Conservation (phyloP, 2,797 vertebrate species). For the Chelmon rostratus region DNA sequence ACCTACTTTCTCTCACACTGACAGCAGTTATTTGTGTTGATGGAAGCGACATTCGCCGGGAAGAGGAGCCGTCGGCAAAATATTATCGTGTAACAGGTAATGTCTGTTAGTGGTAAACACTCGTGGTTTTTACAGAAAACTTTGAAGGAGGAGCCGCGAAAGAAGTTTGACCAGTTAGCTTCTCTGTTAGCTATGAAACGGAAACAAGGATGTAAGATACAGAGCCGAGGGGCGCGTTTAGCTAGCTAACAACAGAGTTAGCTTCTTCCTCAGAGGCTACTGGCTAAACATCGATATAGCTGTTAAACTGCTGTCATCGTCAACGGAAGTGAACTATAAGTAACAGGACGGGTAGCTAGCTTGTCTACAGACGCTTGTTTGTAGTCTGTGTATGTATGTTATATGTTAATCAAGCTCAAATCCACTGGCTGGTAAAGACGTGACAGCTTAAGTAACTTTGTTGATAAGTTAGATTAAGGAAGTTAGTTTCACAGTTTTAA, state of each 20-base stretch:
- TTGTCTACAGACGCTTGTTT: fast-evolving
- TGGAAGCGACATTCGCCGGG: background rate
- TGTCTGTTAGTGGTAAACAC: background rate
- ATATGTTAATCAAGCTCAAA: conserved; percentile 3
- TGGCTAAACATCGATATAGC: background rate
- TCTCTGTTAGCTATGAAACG: background rate
- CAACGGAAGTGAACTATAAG: no score
- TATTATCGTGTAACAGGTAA: conserved; percentile 34
- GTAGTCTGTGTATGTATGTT: background rate
- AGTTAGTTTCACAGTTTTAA: background rate
- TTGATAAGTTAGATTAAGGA: background rate
- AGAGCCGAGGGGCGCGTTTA: background rate
- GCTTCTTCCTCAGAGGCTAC: background rate
- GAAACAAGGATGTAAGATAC: background rate
- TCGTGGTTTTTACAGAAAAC: conserved; percentile 1
- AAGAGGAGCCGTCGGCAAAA: background rate
- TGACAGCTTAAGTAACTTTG: background rate
- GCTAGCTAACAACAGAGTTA: conserved; percentile 25
- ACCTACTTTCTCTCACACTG: conserved; percentile 62
- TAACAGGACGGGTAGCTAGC: fast-evolving
- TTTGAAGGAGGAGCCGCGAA: background rate
- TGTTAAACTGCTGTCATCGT: background rate
- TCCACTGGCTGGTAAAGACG: background rate
- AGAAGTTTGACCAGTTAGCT: background rate
- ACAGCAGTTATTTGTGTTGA: conserved; percentile 39